Evolutionary conservation across 2,888 invertebrate genomes (phyloP).

Genomic region (Schizotus pectinicornis): DNA sequence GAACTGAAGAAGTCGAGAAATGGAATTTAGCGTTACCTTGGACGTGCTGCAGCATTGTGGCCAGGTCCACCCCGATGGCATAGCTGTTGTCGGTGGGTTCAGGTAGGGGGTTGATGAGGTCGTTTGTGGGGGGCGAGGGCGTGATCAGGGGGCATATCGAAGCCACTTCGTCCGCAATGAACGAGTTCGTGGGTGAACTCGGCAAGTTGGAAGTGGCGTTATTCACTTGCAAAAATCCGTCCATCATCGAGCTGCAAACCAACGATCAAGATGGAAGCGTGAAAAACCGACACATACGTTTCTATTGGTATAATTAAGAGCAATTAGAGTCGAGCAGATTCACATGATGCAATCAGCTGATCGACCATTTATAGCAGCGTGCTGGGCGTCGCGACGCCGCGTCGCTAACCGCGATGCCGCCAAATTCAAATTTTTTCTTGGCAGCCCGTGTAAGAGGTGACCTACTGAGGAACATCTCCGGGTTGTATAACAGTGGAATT

Average conservation of each 20-base stretch:
- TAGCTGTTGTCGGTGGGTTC: slow-evolving; percentile 50
- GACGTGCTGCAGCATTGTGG: slow-evolving; percentile 54
- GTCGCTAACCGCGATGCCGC: not conserved
- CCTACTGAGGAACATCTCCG: not conserved
- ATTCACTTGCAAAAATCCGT: slow-evolving; percentile 41
- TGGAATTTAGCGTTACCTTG: slow-evolving; percentile 44
- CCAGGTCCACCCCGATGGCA: slow-evolving; percentile 52
- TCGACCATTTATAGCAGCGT: slow-evolving; percentile 22
- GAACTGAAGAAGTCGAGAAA: too few species aligned
- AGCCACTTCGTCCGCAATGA: slow-evolving; percentile 56
- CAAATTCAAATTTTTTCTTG: not conserved
- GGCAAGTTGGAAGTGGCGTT: slow-evolving; percentile 41
- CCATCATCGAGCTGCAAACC: slow-evolving; percentile 26
- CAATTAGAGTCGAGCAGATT: slow-evolving; percentile 5
- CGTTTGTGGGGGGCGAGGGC: slow-evolving; percentile 59
- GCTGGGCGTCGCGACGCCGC: slow-evolving; percentile 23
- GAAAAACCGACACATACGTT: slow-evolving; percentile 1
- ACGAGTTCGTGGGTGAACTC: slow-evolving; percentile 54
- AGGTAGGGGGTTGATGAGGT: slow-evolving; percentile 53
- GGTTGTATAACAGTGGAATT: too few species aligned
- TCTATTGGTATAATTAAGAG: slow-evolving; percentile 25
- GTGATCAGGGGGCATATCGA: slow-evolving; percentile 58
- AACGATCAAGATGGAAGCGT: not conserved
- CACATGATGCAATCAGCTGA: slow-evolving; percentile 22
- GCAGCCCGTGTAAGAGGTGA: not conserved